These are phyloP conservation scores for Charadrius vociferus DNA, from an alignment of 2,113 vertebrate genomes.

Conservation along the genomic window DNA sequence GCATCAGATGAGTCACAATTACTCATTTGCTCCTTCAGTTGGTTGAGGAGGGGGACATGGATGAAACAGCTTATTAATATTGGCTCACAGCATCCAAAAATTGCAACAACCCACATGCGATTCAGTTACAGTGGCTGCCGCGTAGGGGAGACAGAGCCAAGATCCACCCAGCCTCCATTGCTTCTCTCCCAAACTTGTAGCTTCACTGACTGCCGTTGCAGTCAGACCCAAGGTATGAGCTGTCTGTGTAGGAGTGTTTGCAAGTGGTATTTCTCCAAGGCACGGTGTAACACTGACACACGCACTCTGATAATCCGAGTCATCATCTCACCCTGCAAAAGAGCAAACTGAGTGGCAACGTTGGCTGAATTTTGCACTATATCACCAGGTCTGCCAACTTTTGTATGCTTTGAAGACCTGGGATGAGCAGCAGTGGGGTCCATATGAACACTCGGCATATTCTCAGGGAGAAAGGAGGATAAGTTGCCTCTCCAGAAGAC, in stretches of 20 bases:
- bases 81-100: not conserved
- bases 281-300: not conserved
- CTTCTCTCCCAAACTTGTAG: not conserved
- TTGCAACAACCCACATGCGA: not conserved
- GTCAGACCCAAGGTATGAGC: not conserved
- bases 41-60: not conserved
- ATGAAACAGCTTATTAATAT: not conserved
- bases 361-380: not conserved
- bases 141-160: not conserved
- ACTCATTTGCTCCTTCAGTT: constrained; percentile 12
- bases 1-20: constrained; percentile 38
- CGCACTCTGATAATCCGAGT: not conserved
- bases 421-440: not conserved
- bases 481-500: not conserved
- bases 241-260: constrained; percentile 38
- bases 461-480: not conserved
- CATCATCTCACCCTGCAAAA: not conserved
- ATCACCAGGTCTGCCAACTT: not conserved
- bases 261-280: not conserved
- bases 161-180: not conserved
- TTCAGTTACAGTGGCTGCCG: not conserved
- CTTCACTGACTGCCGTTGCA: accelerated
- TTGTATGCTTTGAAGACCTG: not conserved
- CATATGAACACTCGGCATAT: accelerated
- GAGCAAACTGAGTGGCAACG: not conserved